Conservation (phyloP, 1,140 invertebrate species). For the Parasteatoda tepidariorum region DNA sequence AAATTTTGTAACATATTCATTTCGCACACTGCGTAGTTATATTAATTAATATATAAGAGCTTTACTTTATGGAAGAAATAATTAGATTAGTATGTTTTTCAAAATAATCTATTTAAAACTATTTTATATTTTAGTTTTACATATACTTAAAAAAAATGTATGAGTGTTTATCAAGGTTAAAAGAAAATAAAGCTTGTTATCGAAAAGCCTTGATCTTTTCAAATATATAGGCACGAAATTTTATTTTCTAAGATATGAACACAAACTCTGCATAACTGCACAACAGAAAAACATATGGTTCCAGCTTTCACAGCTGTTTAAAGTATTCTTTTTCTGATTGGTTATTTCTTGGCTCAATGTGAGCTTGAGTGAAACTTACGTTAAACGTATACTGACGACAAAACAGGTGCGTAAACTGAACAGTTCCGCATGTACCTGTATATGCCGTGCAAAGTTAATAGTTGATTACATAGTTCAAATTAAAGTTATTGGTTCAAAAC, state of each 20-base stretch:
- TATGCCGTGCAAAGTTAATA: not conserved
- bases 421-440: constrained; percentile 54
- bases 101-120: too few relatives aligned
- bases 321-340: constrained; percentile 39
- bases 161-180: too few relatives aligned
- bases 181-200: constrained; percentile 3
- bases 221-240: constrained; percentile 2
- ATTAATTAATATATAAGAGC: too few relatives aligned
- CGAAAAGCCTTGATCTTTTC: constrained; percentile 23
- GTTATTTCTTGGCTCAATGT: not conserved
- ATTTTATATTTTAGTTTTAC: too few relatives aligned
- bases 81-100: too few relatives aligned
- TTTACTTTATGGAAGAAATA: too few relatives aligned
- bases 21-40: too few relatives aligned
- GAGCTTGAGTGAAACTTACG: constrained; percentile 3
- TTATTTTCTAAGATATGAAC: not conserved
- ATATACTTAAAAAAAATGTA: too few relatives aligned
- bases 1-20: too few relatives aligned
- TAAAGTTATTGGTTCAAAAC: too few relatives aligned
- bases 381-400: constrained; percentile 4
- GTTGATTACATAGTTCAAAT: constrained; percentile 23
- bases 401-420: constrained; percentile 44
- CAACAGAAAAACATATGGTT: constrained; percentile 29
- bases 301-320: constrained; percentile 23
- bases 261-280: constrained; percentile 9